Percentiles rank a stretch among this genome's conserved stretches.
phyloP scores from a whole-genome alignment of 2,888 invertebrate species.

The Boloria euphrosyne region DNA sequence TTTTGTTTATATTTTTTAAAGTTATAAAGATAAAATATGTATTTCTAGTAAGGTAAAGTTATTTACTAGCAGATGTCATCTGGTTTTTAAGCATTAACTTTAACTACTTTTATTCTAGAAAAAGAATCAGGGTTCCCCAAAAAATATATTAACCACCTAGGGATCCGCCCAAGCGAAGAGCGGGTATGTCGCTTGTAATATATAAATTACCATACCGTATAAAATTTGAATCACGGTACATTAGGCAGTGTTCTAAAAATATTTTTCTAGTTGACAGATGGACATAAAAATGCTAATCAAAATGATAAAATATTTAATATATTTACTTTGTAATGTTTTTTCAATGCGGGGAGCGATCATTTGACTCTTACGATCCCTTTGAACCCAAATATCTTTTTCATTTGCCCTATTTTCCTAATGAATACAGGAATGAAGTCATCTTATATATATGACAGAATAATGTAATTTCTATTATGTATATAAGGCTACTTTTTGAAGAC shows the following conservation, averaged over 20 bases:
- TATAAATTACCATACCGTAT: neutral
- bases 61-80: no score
- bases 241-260: constrained; percentile 30
- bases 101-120: no score
- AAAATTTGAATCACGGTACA: constrained; percentile 20
- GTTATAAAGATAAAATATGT: no score
- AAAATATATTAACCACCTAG: no score
- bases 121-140: no score
- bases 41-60: no score
- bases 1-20: no score
- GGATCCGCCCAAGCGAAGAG: no score
- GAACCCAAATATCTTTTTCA: constrained; percentile 7
- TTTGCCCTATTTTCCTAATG: neutral
- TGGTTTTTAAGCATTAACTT: no score
- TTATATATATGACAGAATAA: neutral
- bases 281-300: constrained; percentile 51
- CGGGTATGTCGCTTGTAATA: no score
- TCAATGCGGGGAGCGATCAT: constrained; percentile 32
- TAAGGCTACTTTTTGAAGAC: no score
- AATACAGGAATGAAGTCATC: constrained; percentile 10
- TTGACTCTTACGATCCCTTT: constrained; percentile 19
- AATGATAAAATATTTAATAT: constrained; percentile 62
- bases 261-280: constrained; percentile 35
- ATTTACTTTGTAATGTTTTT: constrained; percentile 53
- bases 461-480: neutral